A percentile compares a stretch with the other conserved stretches of the same genome.
These are phyloP conservation scores for Palythoa heliodiscus DNA, from an alignment of 92 coral and sea anemone genomes.

Conservation along the genomic window DNA sequence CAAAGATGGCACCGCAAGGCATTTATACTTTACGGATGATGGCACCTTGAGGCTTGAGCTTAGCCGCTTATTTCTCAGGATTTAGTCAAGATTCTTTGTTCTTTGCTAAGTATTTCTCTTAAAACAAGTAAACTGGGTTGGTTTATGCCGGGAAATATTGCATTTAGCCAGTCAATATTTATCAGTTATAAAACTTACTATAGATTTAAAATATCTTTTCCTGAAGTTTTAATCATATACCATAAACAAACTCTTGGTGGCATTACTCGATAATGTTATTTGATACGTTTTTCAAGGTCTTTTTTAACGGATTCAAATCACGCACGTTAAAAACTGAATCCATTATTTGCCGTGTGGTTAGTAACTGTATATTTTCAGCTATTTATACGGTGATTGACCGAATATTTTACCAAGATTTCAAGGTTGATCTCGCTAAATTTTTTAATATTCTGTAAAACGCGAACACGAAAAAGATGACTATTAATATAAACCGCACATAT, in stretches of 20 bases:
- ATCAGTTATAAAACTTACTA: background rate
- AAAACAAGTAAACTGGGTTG: background rate
- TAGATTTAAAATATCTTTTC: background rate
- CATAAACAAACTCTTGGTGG: background rate
- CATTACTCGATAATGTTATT: background rate
- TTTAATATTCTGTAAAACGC: too few relatives aligned
- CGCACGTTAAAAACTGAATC: background rate
- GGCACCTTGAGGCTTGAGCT: too few relatives aligned
- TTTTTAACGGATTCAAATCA: background rate
- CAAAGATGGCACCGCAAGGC: background rate
- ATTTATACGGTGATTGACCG: too few relatives aligned
- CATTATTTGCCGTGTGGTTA: too few relatives aligned
- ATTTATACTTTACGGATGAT: background rate
- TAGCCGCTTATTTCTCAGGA: too few relatives aligned
- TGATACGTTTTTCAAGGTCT: background rate
- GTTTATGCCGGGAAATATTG: background rate
- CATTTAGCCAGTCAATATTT: background rate
- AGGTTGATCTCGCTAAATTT: too few relatives aligned
- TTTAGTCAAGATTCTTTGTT: too few relatives aligned
- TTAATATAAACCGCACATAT: too few relatives aligned
- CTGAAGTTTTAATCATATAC: background rate
- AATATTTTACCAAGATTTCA: too few relatives aligned
- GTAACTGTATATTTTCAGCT: too few relatives aligned
- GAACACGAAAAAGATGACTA: too few relatives aligned
- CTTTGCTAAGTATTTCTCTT: too few relatives aligned